Evolutionary conservation across 1,140 invertebrate species (phyloP).

Genomic region (Notospermus geniculatus): DNA sequence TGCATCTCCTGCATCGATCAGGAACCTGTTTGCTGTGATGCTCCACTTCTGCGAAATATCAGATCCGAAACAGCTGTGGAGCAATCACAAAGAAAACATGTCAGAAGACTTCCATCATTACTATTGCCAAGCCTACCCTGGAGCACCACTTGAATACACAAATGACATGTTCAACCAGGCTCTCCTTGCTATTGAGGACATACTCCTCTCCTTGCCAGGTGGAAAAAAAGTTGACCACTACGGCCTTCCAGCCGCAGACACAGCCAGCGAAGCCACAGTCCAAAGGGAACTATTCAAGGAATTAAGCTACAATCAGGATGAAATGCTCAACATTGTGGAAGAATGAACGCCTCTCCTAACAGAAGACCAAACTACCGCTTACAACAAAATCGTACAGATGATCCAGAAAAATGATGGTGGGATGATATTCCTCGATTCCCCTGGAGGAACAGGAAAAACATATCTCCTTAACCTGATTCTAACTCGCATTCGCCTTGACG

Average conservation of each 20-base stretch:
- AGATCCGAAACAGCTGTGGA: background rate
- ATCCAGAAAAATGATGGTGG: background rate
- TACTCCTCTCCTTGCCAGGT: background rate
- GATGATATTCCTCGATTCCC: background rate
- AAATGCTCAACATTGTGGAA: background rate
- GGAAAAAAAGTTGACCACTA: background rate
- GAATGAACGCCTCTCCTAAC: background rate
- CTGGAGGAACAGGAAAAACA: no score
- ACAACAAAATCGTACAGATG: background rate
- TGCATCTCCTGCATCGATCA: background rate
- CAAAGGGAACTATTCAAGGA: background rate
- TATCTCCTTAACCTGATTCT: constrained; percentile 2
- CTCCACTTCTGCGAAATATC: background rate
- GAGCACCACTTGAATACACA: background rate
- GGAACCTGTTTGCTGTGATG: background rate
- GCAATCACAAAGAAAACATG: background rate
- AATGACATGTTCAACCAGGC: background rate
- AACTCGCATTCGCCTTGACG: background rate
- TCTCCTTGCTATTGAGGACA: background rate
- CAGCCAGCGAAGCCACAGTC: background rate
- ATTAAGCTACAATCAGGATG: background rate
- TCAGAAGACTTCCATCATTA: background rate
- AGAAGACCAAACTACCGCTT: background rate
- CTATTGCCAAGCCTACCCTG: background rate
- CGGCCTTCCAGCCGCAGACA: background rate